A percentile compares a stretch with the other conserved stretches of the same genome.
Evolutionary conservation across 1,140 invertebrate genomes (phyloP).

Genomic region (Amphibalanus amphitrite): DNA sequence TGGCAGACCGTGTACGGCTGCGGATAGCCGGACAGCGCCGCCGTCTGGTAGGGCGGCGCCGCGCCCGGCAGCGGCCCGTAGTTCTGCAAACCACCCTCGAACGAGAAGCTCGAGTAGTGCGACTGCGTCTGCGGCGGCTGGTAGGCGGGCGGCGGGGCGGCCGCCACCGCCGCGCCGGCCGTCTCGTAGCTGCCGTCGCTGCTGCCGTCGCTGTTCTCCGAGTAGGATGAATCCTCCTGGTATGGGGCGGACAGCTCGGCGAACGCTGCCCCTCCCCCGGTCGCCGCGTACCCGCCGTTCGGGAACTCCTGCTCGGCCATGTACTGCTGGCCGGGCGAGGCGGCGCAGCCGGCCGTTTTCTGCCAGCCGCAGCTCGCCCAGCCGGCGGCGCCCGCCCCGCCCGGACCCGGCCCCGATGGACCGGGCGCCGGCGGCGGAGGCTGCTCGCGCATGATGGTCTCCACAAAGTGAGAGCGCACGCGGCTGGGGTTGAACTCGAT

Average conservation of each 20-base stretch:
- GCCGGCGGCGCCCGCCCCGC: conserved; percentile 32
- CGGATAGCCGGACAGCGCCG: neutral
- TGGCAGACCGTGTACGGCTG: neutral
- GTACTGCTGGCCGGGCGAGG: neutral
- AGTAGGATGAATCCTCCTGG: neutral
- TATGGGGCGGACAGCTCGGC: neutral
- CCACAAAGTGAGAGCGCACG: conserved; percentile 89
- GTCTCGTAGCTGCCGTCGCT: neutral
- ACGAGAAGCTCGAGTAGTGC: neutral
- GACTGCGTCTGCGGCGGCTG: neutral
- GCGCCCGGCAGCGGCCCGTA: neutral
- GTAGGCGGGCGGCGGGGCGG: neutral
- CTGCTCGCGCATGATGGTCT: conserved; percentile 67
- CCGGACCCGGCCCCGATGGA: neutral
- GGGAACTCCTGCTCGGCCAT: neutral
- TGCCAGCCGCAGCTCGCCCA: neutral
- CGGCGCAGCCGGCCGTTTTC: neutral
- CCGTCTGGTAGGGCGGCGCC: neutral
- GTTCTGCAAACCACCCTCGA: neutral
- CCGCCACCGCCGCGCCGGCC: neutral
- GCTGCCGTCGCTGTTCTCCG: conserved; percentile 3
- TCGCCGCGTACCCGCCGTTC: neutral
- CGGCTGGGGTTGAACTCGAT: conserved; percentile 92
- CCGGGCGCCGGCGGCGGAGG: conserved; percentile 34
- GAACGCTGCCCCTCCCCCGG: neutral